Base-by-base conservation (phyloP, 2,888 invertebrate species). In the Orthosia gothica region DNA sequence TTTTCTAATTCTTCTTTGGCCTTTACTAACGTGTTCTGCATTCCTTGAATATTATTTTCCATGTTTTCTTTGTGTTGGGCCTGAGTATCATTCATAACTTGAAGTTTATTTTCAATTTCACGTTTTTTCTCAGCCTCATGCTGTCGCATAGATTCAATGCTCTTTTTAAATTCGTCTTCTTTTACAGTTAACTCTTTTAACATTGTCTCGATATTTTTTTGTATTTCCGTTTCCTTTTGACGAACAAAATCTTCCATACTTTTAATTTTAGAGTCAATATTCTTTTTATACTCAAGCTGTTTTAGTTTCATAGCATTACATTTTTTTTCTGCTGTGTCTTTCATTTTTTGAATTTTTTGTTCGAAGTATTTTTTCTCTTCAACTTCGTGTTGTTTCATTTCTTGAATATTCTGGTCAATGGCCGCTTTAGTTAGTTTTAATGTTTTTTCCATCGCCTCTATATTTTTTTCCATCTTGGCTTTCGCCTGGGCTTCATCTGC, bases 401-500 rank as follows among this genome's bases (percentile, higher is more conserved):
- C 55, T 23, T 23, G 23, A 15, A 50, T 13, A 32, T 50, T 40
- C 18, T 50, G 40, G 40, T 23, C 18, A 12, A 23, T 40, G 11
- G 20, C 11, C 15, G 66, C 18, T 69, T 66, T 40, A 5, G 23
- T 40, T 50, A 23, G 15, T 9, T 5, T 15, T 5, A 69, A 15
- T 12, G 12, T 12, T 18, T 67, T 58, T 18, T 58, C 18, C 18
- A 58, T 58, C 16, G 18, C 58, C 26, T 26, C 32, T 18, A 58
- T 58, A 18, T 58, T 58, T 58, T 18, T 26, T 11, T 26, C 26
- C 58, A 58, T 26, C 18, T 58, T 26, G 2, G 26, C 11, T 58
- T 69, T 40, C 4, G 7, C 23, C 18, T 15, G 50, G 40, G 69
- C 23, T 67, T 69, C 67, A 67, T 67, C 50, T 52, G 23, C 68